Base-by-base conservation (phyloP, 2,797 vertebrate genomes). In the Emydoidea blandingii region DNA sequence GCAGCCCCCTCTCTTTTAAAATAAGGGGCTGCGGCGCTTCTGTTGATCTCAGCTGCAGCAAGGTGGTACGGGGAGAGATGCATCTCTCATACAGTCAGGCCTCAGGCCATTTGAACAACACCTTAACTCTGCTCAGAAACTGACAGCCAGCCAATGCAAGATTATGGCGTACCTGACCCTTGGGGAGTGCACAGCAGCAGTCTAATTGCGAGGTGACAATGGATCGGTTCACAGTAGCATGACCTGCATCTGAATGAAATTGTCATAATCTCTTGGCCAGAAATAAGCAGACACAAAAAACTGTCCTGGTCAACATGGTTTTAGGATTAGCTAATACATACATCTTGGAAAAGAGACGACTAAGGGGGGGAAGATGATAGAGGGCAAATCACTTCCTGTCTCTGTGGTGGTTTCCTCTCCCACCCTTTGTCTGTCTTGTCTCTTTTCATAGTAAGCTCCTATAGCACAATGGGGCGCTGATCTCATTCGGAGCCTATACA, bases 371-470 rank as follows among this genome's bases (percentile, higher is more conserved):
- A 6, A 18, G 34, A 65, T n/a, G 14, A 65, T 65, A n/a, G 34
- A 65, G 44, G 16, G 29, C 37, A 90, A 79, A 62, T 86, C 89
- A 90, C 88, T 81, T 25, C 47, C 37, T 44, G 31, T 54, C 79
- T 87, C 90, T 82, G 81, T 86, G 78, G 56, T 79, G 81, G 85
- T 95, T 49, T 68, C 34, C 83, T 56, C 88, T 87, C 65, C 23
- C 21, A 27, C 41, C 19, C 5, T 41, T 27, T 16, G 34, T 37
- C 5, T 37, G 34, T 68, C 82, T 65, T 57, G 52, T 68, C 59
- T 93, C 82, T 86, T 93, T 86, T 87, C 47, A 53, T 74, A 72
- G 85, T 90, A 95, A 65, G 81, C 19, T 18, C 18, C 34, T 37
- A 19, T n/a, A 68, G 62, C 34, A 68, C n/a, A 68, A 68, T 21